phyloP scores from a whole-genome alignment of 1,140 invertebrate species.

The Drosophila murphyi region DNA sequence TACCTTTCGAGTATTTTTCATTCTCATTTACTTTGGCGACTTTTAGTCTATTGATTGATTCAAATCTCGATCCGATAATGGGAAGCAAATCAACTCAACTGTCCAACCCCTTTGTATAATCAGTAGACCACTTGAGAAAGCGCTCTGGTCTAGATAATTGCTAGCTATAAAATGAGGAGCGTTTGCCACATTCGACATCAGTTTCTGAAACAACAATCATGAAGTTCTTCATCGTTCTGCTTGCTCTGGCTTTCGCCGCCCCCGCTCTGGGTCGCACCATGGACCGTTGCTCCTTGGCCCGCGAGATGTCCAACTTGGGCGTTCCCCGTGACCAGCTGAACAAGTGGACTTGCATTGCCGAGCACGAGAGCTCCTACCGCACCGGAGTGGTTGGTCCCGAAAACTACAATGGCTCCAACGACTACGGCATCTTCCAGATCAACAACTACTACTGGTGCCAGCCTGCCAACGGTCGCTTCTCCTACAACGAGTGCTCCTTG shows the following conservation, averaged over 20 bases:
- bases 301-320: constrained; percentile 71
- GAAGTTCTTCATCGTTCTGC: constrained; percentile 62
- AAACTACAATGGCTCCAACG: constrained; percentile 71
- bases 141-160: constrained; percentile 33
- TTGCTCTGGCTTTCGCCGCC: constrained; percentile 62
- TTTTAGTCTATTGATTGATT: constrained; percentile 16
- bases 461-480: constrained; percentile 61
- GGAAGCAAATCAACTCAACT: constrained; percentile 6
- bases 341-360: constrained; percentile 66
- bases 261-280: constrained; percentile 69
- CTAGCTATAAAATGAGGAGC: constrained; percentile 48
- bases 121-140: constrained; percentile 35
- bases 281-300: constrained; percentile 76
- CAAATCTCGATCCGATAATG: constrained; percentile 7
- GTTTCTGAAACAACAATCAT: constrained; percentile 48
- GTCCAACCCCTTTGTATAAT: neutral
- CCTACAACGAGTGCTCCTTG: constrained; percentile 67
- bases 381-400: constrained; percentile 56
- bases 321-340: constrained; percentile 64
- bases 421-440: constrained; percentile 81
- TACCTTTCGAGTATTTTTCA: neutral
- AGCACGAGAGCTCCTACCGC: constrained; percentile 70
- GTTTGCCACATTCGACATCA: constrained; percentile 35
- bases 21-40: neutral
- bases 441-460: constrained; percentile 78